Percentiles rank a stretch among this genome's conserved stretches.
phyloP scores from a whole-genome alignment of 2,888 invertebrate species.

The Pachydiplax longipennis region DNA sequence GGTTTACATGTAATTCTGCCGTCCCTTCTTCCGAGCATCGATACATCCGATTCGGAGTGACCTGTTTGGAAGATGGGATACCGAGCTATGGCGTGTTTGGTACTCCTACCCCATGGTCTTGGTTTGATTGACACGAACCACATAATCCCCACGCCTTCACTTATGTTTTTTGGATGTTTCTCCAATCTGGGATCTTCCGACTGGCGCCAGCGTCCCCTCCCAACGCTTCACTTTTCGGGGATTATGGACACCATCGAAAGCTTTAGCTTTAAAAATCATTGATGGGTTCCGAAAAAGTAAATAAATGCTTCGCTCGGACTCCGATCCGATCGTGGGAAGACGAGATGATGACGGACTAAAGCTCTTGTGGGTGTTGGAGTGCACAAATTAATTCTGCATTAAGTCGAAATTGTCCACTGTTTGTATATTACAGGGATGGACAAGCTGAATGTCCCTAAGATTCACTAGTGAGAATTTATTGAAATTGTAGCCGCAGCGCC shows the following conservation, averaged over 20 bases:
- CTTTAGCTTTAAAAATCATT: not conserved
- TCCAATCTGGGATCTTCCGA: not conserved
- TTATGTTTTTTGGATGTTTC: not conserved
- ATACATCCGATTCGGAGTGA: not conserved
- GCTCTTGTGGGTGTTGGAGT: not conserved
- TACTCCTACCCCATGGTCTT: not conserved
- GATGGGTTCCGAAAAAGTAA: not conserved
- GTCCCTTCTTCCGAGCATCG: not conserved
- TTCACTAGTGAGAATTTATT: too few relatives aligned
- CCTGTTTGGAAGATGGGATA: not conserved
- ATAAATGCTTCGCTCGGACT: not conserved
- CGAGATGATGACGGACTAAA: not conserved
- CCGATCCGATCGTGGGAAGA: not conserved
- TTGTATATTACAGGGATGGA: too few relatives aligned
- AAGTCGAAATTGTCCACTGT: too few relatives aligned
- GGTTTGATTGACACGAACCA: slow-evolving; percentile 24
- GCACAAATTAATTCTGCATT: not conserved
- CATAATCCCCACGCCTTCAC: not conserved
- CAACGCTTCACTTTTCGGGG: not conserved
- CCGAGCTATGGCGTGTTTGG: not conserved
- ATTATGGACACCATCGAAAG: not conserved
- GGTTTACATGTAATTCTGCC: too few relatives aligned
- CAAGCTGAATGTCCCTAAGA: too few relatives aligned
- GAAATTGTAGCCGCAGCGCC: too few relatives aligned
- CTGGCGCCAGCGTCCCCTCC: not conserved